Percentiles rank a stretch among this genome's conserved stretches.
Conservation (phyloP, 2,797 vertebrate species). For the Aldrovandia affinis region DNA sequence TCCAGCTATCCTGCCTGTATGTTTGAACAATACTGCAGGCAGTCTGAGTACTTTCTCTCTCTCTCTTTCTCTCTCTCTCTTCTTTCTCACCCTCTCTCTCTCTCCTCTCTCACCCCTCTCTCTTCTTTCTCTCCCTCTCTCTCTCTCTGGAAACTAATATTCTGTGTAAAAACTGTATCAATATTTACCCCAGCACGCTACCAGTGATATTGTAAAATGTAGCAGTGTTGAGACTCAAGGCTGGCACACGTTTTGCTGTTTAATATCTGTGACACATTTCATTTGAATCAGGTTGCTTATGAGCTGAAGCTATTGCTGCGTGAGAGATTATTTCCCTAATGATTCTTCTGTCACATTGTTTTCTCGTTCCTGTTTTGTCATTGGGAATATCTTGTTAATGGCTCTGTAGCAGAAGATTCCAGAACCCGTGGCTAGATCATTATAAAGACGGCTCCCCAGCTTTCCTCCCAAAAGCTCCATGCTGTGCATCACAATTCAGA, state of each 20-base stretch:
- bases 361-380: not conserved
- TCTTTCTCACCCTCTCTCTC: too few species aligned
- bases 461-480: not conserved
- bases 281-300: not conserved
- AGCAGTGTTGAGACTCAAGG: not conserved
- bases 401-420: not conserved
- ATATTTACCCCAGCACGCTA: not conserved
- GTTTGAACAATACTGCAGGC: slow-evolving; percentile 46
- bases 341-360: not conserved
- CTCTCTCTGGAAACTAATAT: slow-evolving; percentile 36
- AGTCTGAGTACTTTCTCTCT: slow-evolving; percentile 52
- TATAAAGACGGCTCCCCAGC: not conserved
- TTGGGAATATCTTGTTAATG: not conserved
- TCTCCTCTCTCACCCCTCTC: too few species aligned
- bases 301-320: not conserved
- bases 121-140: too few species aligned
- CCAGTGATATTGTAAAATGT: not conserved
- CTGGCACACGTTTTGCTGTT: not conserved
- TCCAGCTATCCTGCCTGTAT: not conserved
- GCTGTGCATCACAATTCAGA: not conserved
- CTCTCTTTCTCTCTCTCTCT: too few species aligned
- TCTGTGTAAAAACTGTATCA: slow-evolving; percentile 21
- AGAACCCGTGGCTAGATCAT: not conserved
- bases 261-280: not conserved
- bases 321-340: not conserved